Base-by-base conservation (phyloP, 2,797 vertebrate genomes). In the Anomalospiza imberbis region DNA sequence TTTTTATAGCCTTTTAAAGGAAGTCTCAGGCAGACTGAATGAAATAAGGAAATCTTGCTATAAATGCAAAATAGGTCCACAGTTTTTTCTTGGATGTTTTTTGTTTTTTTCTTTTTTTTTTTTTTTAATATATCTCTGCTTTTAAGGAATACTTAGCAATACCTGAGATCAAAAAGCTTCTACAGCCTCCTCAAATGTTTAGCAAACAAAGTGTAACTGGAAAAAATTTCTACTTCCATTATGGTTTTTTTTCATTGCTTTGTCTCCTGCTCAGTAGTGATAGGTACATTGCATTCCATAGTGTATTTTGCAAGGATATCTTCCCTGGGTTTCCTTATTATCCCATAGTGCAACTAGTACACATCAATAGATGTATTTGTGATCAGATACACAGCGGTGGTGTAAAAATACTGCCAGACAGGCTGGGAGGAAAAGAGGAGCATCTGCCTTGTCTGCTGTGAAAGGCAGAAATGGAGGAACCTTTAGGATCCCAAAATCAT, bases 1-100 rank as follows among this genome's bases (percentile, higher is more conserved):
- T 72, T 90, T 91, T 93, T 62, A 75, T 42, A 62, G 21, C 22
- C 3, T 67, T 72, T 91, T 82, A 83, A 86, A 78, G 54, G 48
- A 57, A 65, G 36, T 34, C 40, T 85, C 50, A 53, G 29, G 14
- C 20, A 83, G 58, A 31, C 36, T 68, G 76, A 86, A 84, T 68
- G n/a, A 78, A 86, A 67, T 22, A 67, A 84, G 61, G 20, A 36
- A 72, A 57, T 51, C 40, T 55, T 61, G 12, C 12, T 66, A 48
- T 34, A 79, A 91, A 86, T 70, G 44, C 40, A 68, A 86, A 75
- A 18, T 18, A 86, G 32, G 20, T 60, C 6, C 8, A 19, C 6
- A 34, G 31, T 17, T 77, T 54, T 45, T 13, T 9, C 5, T 6
- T 57, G n/a, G n/a, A n/a, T n/a, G n/a, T n/a, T n/a, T n/a, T 76